A percentile compares a stretch with the other conserved stretches of the same genome.
phyloP scores from a whole-genome alignment of 1,140 invertebrate genomes.

The Drosophila prosaltans region DNA sequence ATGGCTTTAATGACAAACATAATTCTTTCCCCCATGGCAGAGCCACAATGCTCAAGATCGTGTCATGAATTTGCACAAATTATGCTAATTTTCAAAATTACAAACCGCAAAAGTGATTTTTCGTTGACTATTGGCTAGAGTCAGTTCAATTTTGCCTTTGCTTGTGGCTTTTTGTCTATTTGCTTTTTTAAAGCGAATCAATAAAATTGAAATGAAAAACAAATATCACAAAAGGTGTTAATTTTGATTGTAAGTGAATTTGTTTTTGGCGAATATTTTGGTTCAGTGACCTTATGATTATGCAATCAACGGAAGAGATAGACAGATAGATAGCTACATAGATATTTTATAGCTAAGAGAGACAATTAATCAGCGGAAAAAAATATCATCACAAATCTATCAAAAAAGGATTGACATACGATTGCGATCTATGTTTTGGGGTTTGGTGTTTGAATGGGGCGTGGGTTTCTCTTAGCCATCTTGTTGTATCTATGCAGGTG shows the following conservation, averaged over 20 bases:
- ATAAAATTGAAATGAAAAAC: conserved; percentile 36
- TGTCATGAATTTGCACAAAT: conserved; percentile 80
- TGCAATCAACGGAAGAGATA: conserved; percentile 31
- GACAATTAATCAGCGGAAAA: conserved; percentile 10
- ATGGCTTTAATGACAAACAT: conserved; percentile 51
- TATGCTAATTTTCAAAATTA: conserved; percentile 79
- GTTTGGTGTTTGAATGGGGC: conserved; percentile 29
- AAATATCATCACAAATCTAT: conserved; percentile 58
- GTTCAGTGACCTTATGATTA: conserved; percentile 69
- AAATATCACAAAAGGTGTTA: conserved; percentile 68
- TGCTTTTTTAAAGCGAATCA: conserved; percentile 17
- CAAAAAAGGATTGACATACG: conserved; percentile 43
- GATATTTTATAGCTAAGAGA: background rate
- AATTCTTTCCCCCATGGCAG: conserved; percentile 36
- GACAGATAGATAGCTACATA: too few species aligned
- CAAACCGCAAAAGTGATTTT: conserved; percentile 72
- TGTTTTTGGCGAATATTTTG: conserved; percentile 32
- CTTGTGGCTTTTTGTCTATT: conserved; percentile 6
- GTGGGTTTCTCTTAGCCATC: background rate
- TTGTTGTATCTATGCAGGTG: conserved; percentile 29
- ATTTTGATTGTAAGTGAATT: conserved; percentile 76
- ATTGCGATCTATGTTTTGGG: conserved; percentile 33
- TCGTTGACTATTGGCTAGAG: too few species aligned
- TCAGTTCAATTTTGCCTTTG: conserved; percentile 15
- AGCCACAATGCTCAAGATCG: conserved; percentile 47